phyloP scores from a whole-genome alignment of 1,140 invertebrate species.

The Hylaeus anthracinus region DNA sequence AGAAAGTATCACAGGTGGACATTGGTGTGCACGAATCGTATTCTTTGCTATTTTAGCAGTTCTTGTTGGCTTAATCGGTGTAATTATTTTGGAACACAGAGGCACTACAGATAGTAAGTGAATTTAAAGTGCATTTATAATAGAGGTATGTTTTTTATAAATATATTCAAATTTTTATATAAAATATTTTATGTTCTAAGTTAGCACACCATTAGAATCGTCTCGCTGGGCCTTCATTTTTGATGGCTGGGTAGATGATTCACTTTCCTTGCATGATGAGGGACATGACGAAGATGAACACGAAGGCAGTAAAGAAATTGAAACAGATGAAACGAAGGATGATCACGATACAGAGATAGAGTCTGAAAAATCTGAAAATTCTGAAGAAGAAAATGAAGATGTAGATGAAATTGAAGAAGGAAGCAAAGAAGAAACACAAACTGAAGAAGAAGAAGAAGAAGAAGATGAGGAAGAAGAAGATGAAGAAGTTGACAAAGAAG shows the following conservation, averaged over 20 bases:
- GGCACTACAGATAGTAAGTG: slow-evolving; percentile 88
- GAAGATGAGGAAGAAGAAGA: slow-evolving; percentile 45
- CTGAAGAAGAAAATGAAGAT: slow-evolving; percentile 37
- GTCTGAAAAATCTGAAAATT: slow-evolving; percentile 52
- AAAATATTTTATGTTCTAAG: slow-evolving; percentile 77
- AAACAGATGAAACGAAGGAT: slow-evolving; percentile 60
- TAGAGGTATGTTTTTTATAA: not conserved
- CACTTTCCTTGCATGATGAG: slow-evolving; percentile 74
- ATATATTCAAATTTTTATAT: not conserved
- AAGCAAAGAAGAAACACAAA: slow-evolving; percentile 55
- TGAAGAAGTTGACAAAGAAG: slow-evolving; percentile 56
- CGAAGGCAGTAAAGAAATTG: slow-evolving; percentile 63
- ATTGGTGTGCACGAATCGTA: slow-evolving; percentile 90
- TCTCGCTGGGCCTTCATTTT: slow-evolving; percentile 88
- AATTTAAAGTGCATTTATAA: slow-evolving; percentile 14
- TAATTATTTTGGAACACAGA: slow-evolving; percentile 90
- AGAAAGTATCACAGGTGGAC: slow-evolving; percentile 87
- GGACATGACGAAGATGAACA: slow-evolving; percentile 77
- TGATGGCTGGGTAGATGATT: slow-evolving; percentile 90
- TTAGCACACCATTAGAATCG: slow-evolving; percentile 86
- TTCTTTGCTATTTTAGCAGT: slow-evolving; percentile 88
- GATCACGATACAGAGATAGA: slow-evolving; percentile 69
- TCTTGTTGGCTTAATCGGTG: slow-evolving; percentile 86
- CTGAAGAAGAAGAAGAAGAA: slow-evolving; percentile 18
- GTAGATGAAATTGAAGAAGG: slow-evolving; percentile 45